A percentile compares a stretch with the other conserved stretches of the same genome.
Conservation (phyloP, 2,888 invertebrate species). For the Melanophora roralis region DNA sequence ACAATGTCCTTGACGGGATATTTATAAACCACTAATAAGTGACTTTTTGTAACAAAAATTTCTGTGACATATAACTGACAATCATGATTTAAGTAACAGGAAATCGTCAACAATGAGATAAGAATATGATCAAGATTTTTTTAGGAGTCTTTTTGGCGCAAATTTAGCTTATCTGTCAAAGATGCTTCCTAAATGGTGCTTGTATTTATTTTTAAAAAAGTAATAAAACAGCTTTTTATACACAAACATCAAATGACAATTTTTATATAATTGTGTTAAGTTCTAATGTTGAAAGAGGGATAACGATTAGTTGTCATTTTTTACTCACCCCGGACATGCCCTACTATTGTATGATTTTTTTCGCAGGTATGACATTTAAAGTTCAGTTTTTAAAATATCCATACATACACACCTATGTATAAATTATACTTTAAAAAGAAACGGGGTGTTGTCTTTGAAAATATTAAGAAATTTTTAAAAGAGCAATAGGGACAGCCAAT, state of each 20-base stretch:
- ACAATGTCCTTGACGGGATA: constrained; percentile 1
- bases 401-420: no score
- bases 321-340: constrained; percentile 45
- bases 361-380: not conserved
- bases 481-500: constrained; percentile 48
- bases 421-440: not conserved
- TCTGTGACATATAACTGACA: constrained; percentile 25
- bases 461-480: not conserved
- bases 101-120: not conserved
- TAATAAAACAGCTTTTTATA: not conserved
- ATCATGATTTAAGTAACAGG: constrained; percentile 22
- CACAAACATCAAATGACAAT: constrained; percentile 13
- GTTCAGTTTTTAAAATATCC: constrained; percentile 6
- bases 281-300: constrained; percentile 20
- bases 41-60: not conserved
- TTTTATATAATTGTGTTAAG: not conserved
- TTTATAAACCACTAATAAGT: constrained; percentile 28
- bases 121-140: not conserved
- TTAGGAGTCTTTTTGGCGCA: constrained; percentile 11
- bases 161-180: not conserved
- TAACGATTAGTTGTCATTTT: not conserved
- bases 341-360: not conserved
- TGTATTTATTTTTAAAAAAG: not conserved
- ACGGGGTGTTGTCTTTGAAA: constrained; percentile 9
- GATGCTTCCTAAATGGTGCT: constrained; percentile 4